Percentiles rank a stretch among this genome's conserved stretches.
phyloP scores from a whole-genome alignment of 2,113 vertebrate species.

The Ramphastos sulfuratus region DNA sequence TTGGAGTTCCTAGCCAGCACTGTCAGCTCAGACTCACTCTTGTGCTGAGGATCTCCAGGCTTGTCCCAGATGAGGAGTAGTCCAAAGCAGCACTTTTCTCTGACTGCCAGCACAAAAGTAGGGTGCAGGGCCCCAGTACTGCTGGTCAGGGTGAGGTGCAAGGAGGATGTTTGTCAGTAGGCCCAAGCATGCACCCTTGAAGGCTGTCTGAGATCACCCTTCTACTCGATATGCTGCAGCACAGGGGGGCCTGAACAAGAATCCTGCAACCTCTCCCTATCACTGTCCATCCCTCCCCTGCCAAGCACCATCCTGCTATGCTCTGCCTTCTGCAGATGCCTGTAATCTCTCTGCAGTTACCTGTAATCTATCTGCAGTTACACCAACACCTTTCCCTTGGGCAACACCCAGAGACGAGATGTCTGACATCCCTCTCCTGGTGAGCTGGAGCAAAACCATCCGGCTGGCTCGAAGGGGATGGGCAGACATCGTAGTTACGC shows the following conservation, averaged over 20 bases:
- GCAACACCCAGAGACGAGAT: not conserved
- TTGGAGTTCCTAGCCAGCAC: rapidly evolving
- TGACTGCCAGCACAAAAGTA: not conserved
- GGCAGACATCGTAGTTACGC: rapidly evolving
- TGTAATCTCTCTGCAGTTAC: not conserved
- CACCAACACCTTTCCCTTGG: not conserved
- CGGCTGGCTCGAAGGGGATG: not conserved
- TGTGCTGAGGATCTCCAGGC: not conserved
- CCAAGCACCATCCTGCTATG: not conserved
- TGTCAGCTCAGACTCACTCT: not conserved
- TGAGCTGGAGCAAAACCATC: rapidly evolving
- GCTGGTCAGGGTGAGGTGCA: not conserved
- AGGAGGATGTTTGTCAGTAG: not conserved
- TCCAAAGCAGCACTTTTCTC: not conserved
- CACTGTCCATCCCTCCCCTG: not conserved
- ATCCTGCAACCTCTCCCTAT: not conserved
- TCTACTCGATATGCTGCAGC: not conserved
- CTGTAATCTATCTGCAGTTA: not conserved
- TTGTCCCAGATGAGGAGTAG: not conserved
- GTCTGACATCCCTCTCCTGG: not conserved
- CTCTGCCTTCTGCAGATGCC: not conserved
- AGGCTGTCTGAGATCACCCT: rapidly evolving
- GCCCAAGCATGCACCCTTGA: not conserved
- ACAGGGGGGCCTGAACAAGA: not conserved
- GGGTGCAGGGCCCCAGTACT: not conserved